Base-by-base conservation (phyloP, 2,888 invertebrate species). In the Papilio protenor region DNA sequence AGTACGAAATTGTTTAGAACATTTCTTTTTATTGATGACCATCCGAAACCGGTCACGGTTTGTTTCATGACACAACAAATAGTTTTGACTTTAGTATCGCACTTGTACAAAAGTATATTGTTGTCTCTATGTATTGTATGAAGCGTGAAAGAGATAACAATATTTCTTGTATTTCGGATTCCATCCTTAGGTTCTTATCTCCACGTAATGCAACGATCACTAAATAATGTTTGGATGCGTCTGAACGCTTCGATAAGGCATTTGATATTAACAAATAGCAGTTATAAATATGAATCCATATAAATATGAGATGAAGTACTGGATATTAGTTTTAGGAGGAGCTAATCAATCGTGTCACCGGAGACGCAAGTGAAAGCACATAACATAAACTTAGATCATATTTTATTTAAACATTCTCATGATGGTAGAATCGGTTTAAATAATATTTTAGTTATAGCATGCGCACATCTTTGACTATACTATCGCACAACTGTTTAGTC, bases 301-400 rank as follows among this genome's bases (percentile, higher is more conserved):
- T 0, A 66, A 40, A 66, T 40, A 40, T 40, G n/a, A 66, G 40
- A 40, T 40, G 40, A 74, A 64, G 49, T 64, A 27, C 27, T 27
- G 40, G 55, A 47, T 76, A 57, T 78, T 77, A 73, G 77, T 77
- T 73, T 76, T 78, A 79, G 79, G 81, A 80, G 82, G 81, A 83
- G 82, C 82, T 80, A 79, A 85, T 85, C 81, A 80, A 81, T 81
- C 78, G 76, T 79, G 79, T 77, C 76, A 79, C 79, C 83, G 81
- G 23, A 84, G 84, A 83, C 81, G 82, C 83, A 79, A 88, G 87
- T 87, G 89, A 89, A 89, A 89, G 89, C 86, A 80, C 81, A 84
- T 82, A 83, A 83, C 83, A 82, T 85, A 83, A 82, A 23, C 12
- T 8, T 52, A 18, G 82, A 82, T 80, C 80, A 80, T 80, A 80